Percentiles rank a stretch among this genome's conserved stretches.
Evolutionary conservation across 2,113 vertebrate genomes (phyloP).

Genomic region (Diglossa brunneiventris): DNA sequence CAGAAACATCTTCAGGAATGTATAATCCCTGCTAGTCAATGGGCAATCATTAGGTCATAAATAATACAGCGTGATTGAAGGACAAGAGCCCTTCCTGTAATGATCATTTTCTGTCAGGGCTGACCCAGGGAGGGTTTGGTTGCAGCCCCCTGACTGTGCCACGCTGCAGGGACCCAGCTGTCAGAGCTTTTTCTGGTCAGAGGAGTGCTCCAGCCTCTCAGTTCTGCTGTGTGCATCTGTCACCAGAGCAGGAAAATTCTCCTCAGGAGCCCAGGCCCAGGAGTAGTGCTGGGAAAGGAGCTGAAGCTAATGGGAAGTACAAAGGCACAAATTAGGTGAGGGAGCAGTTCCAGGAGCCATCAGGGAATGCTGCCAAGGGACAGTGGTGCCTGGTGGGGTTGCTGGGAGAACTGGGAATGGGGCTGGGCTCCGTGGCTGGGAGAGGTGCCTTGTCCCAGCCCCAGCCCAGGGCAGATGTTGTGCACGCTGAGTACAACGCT

Average conservation of each 20-base stretch:
- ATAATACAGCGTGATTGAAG: constrained; percentile 8
- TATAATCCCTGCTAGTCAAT: constrained; percentile 29
- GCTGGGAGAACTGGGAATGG: background rate
- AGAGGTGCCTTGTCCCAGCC: background rate
- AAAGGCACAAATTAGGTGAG: background rate
- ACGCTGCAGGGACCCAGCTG: background rate
- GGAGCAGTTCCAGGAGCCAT: background rate
- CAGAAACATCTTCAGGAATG: constrained; percentile 16
- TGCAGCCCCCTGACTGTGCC: background rate
- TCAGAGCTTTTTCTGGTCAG: background rate
- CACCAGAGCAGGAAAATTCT: background rate
- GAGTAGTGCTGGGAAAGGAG: background rate
- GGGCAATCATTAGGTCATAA: constrained; percentile 52
- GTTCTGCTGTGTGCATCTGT: background rate
- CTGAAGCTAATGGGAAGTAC: background rate
- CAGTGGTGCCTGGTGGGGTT: background rate
- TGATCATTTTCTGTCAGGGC: background rate
- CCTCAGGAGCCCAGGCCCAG: background rate
- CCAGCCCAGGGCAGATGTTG: background rate
- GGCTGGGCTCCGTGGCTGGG: background rate
- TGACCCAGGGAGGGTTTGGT: background rate
- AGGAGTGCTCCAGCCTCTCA: background rate
- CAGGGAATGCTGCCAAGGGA: background rate
- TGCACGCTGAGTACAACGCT: rapidly evolving
- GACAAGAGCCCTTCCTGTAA: constrained; percentile 1